Evolutionary conservation across 2,888 invertebrate species (phyloP), one percentile per base, ranked within the genome.

Genomic region (Sinelater perroti): DNA sequence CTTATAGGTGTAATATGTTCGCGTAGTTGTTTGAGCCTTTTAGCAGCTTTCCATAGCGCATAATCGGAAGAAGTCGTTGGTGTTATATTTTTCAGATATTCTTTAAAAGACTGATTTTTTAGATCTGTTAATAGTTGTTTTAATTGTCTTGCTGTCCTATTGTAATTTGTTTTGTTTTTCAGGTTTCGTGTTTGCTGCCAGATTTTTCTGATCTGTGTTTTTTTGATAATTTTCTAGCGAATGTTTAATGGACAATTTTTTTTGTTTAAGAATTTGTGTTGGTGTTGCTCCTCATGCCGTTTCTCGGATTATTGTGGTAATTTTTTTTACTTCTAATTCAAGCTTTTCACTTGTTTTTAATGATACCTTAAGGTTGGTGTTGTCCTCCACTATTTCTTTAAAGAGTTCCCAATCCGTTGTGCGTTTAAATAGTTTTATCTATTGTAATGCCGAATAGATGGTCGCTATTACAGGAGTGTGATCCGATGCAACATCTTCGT

Each of bases 11-110:
- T 13, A 33, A 24, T n/a, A n/a, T 42, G 21, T 42, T 5, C 2
- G 11, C 13, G 42, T 42, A 14, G 13, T 24, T 42, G 24, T 42
- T 42, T 42, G 11, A 42, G 42, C 42, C 13, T 42, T 42, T 42
- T 24, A 33, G 3, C 3, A 13, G 33, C 13, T 21, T 21, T 42
- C 13, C 13, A 21, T 17, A 7, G 13, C 10, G 20, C 18, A 6
- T 40, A 40, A 40, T 40, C 40, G 20, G 40, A 17, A 16, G 5
- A 5, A 40, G 20, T 21, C 11, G n/a, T 20, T n/a, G n/a, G n/a
- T n/a, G n/a, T n/a, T n/a, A n/a, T n/a, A n/a, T 10, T 17, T 17
- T 40, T 18, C 18, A 18, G 10, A 20, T 24, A 42, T 42, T 42
- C 42, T 42, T 42, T 21, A 24, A 42, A 42, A 5, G 10, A 24